Conservation (phyloP, 2,113 vertebrate species). For the Heterocephalus glaber region DNA sequence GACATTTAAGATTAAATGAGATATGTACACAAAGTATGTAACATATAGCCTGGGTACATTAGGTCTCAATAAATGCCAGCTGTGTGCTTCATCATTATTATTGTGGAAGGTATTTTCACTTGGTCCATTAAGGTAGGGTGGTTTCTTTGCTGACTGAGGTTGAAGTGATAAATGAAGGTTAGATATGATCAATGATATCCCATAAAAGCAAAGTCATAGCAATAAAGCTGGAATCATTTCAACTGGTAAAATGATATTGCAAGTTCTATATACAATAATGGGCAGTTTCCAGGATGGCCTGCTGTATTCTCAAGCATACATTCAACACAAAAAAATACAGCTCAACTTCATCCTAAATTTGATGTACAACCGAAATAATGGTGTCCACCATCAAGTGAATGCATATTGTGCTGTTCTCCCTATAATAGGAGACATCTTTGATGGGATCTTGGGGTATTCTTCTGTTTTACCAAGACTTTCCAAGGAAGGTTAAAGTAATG, state of each 20-base stretch:
- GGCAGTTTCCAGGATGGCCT: constrained; percentile 23
- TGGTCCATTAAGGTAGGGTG: neutral
- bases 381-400: neutral
- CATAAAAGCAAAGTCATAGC: constrained; percentile 51
- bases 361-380: neutral
- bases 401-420: neutral
- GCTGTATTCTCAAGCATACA: neutral
- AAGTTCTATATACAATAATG: neutral
- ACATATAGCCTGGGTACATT: neutral
- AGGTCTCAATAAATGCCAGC: neutral
- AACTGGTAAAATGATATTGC: constrained; percentile 35
- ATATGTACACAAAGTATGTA: neutral
- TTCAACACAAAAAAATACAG: neutral
- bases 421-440: neutral
- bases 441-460: neutral
- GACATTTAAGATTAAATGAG: neutral
- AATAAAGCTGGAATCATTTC: constrained; percentile 47
- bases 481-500: neutral
- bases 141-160: constrained; percentile 33
- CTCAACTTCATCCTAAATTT: neutral
- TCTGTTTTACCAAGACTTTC: neutral
- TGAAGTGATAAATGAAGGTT: neutral
- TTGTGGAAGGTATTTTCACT: neutral
- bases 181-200: neutral
- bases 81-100: neutral